phyloP scores from a whole-genome alignment of 2,888 invertebrate species.

The Aphrophora alni region DNA sequence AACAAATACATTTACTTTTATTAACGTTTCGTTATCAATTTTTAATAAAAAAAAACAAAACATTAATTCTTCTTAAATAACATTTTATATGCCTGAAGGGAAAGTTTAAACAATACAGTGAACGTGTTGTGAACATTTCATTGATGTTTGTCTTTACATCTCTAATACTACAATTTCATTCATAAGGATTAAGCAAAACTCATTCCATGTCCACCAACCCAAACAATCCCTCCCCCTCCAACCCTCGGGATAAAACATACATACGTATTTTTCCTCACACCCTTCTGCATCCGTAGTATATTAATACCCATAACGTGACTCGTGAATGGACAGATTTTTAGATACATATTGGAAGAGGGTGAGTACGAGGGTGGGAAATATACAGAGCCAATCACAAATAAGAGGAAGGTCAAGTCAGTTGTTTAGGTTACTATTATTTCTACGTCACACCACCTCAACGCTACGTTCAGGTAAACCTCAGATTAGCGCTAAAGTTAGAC shows the following conservation, averaged over 20 bases:
- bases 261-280: background rate
- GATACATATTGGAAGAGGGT: conserved; percentile 6
- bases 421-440: background rate
- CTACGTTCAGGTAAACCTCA: background rate
- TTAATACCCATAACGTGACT: background rate
- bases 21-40: too few species aligned
- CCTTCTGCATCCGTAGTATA: background rate
- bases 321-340: background rate
- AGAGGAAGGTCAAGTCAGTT: background rate
- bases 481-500: background rate
- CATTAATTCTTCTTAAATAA: too few species aligned
- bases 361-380: background rate
- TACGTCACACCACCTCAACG: background rate
- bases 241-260: background rate
- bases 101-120: too few species aligned
- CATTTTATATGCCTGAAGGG: too few species aligned
- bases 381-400: background rate
- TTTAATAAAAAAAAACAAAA: too few species aligned
- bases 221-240: background rate
- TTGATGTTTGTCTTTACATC: background rate
- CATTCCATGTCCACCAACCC: background rate
- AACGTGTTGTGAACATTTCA: background rate
- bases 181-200: background rate
- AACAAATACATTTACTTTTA: too few species aligned
- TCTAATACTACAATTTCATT: conserved; percentile 6